Percentiles rank a stretch among this genome's conserved stretches.
These are phyloP conservation scores for Magallana angulata DNA, from an alignment of 1,140 invertebrate genomes.

Conservation along the genomic window DNA sequence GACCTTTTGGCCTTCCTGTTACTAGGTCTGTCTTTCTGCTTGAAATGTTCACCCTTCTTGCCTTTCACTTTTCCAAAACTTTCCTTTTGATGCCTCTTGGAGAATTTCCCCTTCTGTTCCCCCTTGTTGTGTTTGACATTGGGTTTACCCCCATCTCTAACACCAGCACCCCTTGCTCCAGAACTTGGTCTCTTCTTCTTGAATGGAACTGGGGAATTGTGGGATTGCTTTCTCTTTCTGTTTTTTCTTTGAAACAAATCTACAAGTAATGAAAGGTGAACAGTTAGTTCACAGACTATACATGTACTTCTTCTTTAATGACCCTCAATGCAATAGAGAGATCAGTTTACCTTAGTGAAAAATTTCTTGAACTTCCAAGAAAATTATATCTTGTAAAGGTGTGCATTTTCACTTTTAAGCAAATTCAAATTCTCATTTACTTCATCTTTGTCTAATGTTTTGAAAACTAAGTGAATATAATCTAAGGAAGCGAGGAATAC, in stretches of 20 bases:
- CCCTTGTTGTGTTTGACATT: not conserved
- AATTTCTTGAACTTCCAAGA: too few species aligned
- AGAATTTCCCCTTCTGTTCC: not conserved
- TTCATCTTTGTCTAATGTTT: too few species aligned
- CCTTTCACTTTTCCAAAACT: conserved; percentile 8
- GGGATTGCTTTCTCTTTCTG: not conserved
- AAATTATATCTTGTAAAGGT: too few species aligned
- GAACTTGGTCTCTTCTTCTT: not conserved
- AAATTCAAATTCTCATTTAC: too few species aligned
- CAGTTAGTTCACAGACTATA: not conserved
- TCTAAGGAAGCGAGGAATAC: too few species aligned
- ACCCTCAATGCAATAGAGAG: too few species aligned
- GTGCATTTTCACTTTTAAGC: too few species aligned
- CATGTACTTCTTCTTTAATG: too few species aligned
- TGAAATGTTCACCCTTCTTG: not conserved
- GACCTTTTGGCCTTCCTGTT: conserved; percentile 28
- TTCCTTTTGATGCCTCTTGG: not conserved
- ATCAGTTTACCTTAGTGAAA: too few species aligned
- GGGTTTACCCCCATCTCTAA: not conserved
- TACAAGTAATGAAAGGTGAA: not conserved
- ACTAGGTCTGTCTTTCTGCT: not conserved
- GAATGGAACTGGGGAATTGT: not conserved
- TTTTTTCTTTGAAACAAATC: conserved; percentile 25
- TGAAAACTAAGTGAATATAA: too few species aligned
- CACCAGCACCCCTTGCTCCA: not conserved